Base-by-base conservation (phyloP, 2,797 vertebrate species). In the Acanthurus tractus region DNA sequence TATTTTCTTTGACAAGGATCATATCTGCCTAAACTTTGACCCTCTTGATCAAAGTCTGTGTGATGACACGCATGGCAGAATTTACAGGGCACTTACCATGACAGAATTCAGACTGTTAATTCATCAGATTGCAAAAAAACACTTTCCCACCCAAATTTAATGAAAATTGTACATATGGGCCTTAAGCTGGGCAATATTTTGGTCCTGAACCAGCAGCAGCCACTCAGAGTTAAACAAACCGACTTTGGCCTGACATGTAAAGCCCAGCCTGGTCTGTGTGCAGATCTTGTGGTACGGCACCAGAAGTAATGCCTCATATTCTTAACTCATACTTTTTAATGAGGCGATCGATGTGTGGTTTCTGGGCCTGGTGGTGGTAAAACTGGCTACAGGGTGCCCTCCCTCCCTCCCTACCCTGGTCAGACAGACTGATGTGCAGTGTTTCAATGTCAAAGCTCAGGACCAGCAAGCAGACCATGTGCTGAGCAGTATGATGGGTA, bases 261-360 rank as follows among this genome's bases (percentile, higher is more conserved):
- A 23, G 52, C 53, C 70, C 1, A 4, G 6, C n/a, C 56, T 7
- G 14, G 44, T 36, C 8, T 48, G 22, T 34, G 36, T 61, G 44
- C 36, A 25, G 57, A 56, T 57, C 42, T 61, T 18, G 62, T 62
- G 42, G 49, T 18, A 48, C 29, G 22, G 48, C 48, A 59, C 48
- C 40, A 48, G 62, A 66, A 50, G 53, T 46, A 10, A 66, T 36
- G 38, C 18, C 54, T 7, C 45, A 53, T 2, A 67, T 2, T 49
- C 29, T 34, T 34, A 34, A 34, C 5, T 34, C 29, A 34, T 34
- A 34, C 7, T 4, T 0, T 49, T 68, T 40, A 62, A 56, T 22
- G n/a, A 78, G 20, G 42, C 49, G 44, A 65, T 46, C 2, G 10
- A 36, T 44, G 17, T 63, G 58, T 64, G 53, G 53, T 44, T 8